phyloP scores from a whole-genome alignment of 2,888 invertebrate genomes.

The Dicyrtoma fusca region DNA sequence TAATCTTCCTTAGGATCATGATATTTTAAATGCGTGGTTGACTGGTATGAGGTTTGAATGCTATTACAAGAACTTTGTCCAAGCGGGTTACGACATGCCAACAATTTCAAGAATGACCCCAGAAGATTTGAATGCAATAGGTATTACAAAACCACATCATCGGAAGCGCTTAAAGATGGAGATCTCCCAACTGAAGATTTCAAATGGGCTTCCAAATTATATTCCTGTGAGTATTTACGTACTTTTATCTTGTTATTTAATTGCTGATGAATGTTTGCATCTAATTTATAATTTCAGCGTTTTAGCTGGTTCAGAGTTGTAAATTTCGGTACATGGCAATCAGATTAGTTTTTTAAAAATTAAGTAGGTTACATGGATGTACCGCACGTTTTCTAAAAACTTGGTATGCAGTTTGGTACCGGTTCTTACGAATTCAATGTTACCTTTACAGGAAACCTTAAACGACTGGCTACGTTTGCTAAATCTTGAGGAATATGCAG shows the following conservation, averaged over 20 bases:
- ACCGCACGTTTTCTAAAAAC: background rate
- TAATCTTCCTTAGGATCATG: conserved; percentile 85
- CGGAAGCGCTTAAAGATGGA: conserved; percentile 94
- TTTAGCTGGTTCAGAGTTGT: background rate
- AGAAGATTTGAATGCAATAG: conserved; percentile 73
- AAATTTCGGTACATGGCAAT: conserved; percentile 1
- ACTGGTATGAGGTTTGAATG: conserved; percentile 92
- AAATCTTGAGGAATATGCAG: conserved; percentile 88
- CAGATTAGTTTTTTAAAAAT: background rate
- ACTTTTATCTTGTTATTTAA: background rate
- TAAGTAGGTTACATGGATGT: background rate
- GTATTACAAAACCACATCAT: conserved; percentile 96
- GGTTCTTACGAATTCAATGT: conserved; percentile 25
- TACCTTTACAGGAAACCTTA: conserved; percentile 78
- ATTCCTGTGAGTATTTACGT: conserved; percentile 76
- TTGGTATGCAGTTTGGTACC: background rate
- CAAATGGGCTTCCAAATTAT: conserved; percentile 92
- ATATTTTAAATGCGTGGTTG: conserved; percentile 93
- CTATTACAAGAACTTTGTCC: conserved; percentile 88
- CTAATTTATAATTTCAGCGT: background rate
- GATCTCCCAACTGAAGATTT: conserved; percentile 89
- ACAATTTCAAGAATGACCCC: conserved; percentile 94
- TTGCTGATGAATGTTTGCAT: background rate
- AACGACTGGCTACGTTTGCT: conserved; percentile 93
- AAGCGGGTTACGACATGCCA: conserved; percentile 96